A percentile compares a stretch with the other conserved stretches of the same genome.
Evolutionary conservation across 2,888 invertebrate genomes (phyloP).

Genomic region (Argyra leucocephala): DNA sequence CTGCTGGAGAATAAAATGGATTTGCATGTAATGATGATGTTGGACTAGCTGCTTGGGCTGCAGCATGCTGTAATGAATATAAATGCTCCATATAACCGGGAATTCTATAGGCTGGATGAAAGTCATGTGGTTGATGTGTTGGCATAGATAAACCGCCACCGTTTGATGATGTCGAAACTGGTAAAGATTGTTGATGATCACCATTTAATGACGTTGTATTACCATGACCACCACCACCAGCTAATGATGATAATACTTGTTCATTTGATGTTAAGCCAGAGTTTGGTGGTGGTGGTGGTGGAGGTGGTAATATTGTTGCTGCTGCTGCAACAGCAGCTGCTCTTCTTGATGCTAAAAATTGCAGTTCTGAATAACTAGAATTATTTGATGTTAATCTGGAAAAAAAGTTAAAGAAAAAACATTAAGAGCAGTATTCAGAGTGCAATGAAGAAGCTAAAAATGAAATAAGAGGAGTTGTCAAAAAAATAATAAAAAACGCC

Average conservation of each 20-base stretch:
- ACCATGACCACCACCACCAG: conserved; percentile 8
- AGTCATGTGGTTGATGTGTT: conserved; percentile 47
- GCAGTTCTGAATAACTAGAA: conserved; percentile 41
- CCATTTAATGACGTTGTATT: conserved; percentile 18
- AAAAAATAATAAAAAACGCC: no score
- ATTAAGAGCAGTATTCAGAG: no score
- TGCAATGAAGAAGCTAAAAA: no score
- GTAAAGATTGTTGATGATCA: conserved; percentile 27
- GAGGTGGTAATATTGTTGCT: conserved; percentile 41
- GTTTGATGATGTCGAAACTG: conserved; percentile 6
- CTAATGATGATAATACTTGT: conserved; percentile 18
- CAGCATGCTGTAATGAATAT: conserved; percentile 60
- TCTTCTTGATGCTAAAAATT: conserved; percentile 43
- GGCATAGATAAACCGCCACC: conserved; percentile 45
- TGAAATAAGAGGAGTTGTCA: no score
- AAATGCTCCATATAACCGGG: conserved; percentile 70
- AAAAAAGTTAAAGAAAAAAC: neutral
- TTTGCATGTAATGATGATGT: conserved; percentile 62
- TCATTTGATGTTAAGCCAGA: no score
- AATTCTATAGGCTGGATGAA: conserved; percentile 62
- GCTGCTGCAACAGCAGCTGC: conserved; percentile 46
- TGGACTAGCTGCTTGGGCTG: conserved; percentile 45
- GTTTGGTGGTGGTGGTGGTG: conserved; percentile 33
- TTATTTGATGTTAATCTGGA: conserved; percentile 14
- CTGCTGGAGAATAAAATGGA: conserved; percentile 35